Percentiles rank a stretch among this genome's conserved stretches.
phyloP scores from a whole-genome alignment of 2,113 vertebrate genomes.

The Chunga burmeisteri region DNA sequence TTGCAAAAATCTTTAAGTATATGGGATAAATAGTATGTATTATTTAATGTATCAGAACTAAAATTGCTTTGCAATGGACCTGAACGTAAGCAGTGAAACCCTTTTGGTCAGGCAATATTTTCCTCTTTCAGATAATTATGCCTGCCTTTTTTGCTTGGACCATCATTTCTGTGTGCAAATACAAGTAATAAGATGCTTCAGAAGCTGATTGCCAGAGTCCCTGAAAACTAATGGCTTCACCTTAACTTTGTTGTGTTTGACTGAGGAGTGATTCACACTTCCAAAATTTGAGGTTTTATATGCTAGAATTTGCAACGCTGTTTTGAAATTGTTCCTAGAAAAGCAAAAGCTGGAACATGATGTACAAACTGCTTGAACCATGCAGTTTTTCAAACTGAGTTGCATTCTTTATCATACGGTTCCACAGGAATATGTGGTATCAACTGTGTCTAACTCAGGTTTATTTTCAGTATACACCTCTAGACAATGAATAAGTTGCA shows the following conservation, averaged over 20 bases:
- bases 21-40: neutral
- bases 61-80: neutral
- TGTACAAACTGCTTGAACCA: neutral
- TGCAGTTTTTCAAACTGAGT: neutral
- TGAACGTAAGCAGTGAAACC: neutral
- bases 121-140: neutral
- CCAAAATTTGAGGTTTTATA: neutral
- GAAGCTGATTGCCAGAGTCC: neutral
- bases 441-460: neutral
- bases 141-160: neutral
- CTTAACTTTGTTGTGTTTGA: neutral
- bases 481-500: neutral
- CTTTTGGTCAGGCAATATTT: neutral
- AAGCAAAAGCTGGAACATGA: neutral
- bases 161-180: neutral
- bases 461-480: neutral
- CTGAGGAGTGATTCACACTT: neutral
- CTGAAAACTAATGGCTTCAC: neutral
- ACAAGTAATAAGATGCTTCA: neutral
- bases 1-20: neutral
- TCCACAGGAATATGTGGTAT: neutral
- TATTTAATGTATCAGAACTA: neutral
- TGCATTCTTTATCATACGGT: neutral
- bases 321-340: neutral
- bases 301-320: neutral